Conservation (phyloP, 2,888 invertebrate genomes). For the Anorthoa munda region DNA sequence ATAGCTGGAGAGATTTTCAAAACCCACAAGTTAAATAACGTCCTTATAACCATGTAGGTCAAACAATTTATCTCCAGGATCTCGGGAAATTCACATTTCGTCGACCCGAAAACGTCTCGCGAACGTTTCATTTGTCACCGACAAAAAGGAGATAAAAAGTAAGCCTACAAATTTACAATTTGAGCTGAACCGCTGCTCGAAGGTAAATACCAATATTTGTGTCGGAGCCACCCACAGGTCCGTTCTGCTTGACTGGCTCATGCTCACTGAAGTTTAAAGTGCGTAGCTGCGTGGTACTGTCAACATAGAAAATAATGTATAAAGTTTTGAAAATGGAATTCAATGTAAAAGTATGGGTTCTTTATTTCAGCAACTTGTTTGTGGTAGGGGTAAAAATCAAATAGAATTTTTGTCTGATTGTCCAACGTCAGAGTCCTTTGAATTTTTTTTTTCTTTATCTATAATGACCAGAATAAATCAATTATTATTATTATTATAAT, state of each 20-base stretch:
- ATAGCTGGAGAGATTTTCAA: not conserved
- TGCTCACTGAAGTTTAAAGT: conserved; percentile 38
- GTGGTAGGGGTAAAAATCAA: no score
- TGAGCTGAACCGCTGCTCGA: conserved; percentile 21
- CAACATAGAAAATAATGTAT: not conserved
- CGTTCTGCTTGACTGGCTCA: conserved; percentile 28
- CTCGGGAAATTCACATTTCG: conserved; percentile 20
- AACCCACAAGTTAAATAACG: not conserved
- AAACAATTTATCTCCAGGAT: conserved; percentile 24
- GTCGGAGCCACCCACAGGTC: conserved; percentile 20
- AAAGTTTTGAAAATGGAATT: not conserved
- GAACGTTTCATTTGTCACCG: conserved; percentile 42
- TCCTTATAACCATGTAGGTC: not conserved
- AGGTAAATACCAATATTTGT: conserved; percentile 52
- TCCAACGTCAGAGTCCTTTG: no score
- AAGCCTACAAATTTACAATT: conserved; percentile 39
- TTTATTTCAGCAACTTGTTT: no score
- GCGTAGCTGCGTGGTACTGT: conserved; percentile 10
- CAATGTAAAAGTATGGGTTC: not conserved
- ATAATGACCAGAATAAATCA: no score
- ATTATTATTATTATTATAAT: no score
- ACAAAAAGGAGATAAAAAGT: conserved; percentile 28
- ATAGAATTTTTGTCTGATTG: no score
- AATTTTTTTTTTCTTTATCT: no score
- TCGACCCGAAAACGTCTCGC: conserved; percentile 34